Evolutionary conservation across 2,797 vertebrate species (phyloP), one percentile per base, ranked within the genome.

Genomic region (Sarcophilus harrisii): DNA sequence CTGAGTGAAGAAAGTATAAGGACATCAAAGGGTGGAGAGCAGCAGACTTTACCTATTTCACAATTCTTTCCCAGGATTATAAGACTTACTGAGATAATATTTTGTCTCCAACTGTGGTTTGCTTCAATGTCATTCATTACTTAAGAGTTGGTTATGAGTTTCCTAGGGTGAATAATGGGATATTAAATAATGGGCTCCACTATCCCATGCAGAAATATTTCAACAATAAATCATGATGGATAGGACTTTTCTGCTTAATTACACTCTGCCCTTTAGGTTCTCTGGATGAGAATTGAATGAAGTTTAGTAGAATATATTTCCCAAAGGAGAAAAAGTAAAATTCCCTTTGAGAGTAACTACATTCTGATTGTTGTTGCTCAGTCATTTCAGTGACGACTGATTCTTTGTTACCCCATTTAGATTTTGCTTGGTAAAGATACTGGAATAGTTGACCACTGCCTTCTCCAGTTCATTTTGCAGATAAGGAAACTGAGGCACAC

Each of bases 161-260:
- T 98, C 98, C 97, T 98, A 97, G 98, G 98, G 97, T 95, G 96
- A 98, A 97, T 95, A 96, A 97, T 98, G 98, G 98, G 98, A 98
- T 98, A 98, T 98, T 98, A 98, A 98, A 97, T 98, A 96, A 96
- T 98, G 96, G 97, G 98, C 97, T 98, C 98, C 98, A 21, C 66
- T 97, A 98, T 98, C 97, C 97, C 98, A 98, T 98, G 97, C 98
- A 97, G 98, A 98, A 98, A 98, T 98, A 98, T 98, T 98, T 98
- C 97, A 98, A 98, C 97, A 98, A 98, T 98, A 98, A 97, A 98
- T 98, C 96, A 97, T 98, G 98, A 98, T 97, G 98, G 98, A 73
- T 73, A 38, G 18, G 5, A 73, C 66, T 73, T 73, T 73, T 73
- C 66, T 73, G 66, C n/a, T n/a, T 73, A 98, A 90, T 90, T 90